Conservation (phyloP, 2,797 vertebrate genomes). For the Pangasius macronema region DNA sequence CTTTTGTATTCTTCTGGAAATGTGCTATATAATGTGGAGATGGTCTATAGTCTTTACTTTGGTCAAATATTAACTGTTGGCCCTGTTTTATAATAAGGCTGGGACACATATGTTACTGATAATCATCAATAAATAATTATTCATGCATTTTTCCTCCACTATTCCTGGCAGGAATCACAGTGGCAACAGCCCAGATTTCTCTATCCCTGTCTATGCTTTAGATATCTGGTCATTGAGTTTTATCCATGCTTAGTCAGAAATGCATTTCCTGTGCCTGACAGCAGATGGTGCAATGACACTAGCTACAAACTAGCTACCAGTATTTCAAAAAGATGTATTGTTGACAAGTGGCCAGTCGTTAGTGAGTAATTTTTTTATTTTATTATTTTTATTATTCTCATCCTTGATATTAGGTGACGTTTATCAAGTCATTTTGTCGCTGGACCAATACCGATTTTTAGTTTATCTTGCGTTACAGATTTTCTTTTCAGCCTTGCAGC, state of each 20-base stretch:
- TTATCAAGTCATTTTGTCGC: background rate
- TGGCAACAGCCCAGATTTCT: background rate
- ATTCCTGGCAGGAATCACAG: background rate
- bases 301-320: background rate
- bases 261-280: background rate
- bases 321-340: background rate
- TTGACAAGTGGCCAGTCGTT: background rate
- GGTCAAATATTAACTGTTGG: background rate
- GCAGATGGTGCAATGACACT: background rate
- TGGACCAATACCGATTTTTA: background rate
- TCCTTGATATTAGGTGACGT: background rate
- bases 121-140: conserved; percentile 8
- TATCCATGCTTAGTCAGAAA: background rate
- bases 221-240: background rate
- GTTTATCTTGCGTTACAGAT: background rate
- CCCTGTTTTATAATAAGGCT: background rate
- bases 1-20: background rate
- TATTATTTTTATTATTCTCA: background rate
- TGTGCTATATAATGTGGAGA: background rate
- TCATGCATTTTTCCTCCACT: background rate
- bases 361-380: background rate
- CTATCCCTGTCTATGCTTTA: background rate
- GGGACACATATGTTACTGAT: background rate
- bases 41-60: background rate
- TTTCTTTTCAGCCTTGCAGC: background rate